Base-by-base conservation (phyloP, 2,113 vertebrate genomes). In the Centropristis striata region DNA sequence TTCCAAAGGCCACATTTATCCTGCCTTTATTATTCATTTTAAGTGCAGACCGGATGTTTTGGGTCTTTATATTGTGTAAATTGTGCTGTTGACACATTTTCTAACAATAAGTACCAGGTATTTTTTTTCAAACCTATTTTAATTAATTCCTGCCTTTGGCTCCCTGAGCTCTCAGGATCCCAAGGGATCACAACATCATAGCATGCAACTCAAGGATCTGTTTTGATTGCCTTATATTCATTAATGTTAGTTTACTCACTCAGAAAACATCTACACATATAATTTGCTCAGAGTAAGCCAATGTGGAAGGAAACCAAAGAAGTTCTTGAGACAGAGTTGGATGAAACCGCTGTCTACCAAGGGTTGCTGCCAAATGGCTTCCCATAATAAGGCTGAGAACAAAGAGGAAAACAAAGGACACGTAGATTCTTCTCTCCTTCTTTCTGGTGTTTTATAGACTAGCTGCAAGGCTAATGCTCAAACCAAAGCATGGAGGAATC, bases 361-460 rank as follows among this genome's bases (percentile, higher is more conserved):
- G 61, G 42, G 49, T 55, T 47, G 37, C 47, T 63, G 64, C 75
- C 76, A 63, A 86, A 74, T 57, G 75, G 25, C 72, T 78, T 90
- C 78, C 75, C 78, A 75, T 89, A 87, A 90, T 81, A 76, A 85
- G 78, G 51, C 67, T 41, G 68, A 90, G 84, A 93, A 92, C 83
- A 92, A 90, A 88, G 81, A 76, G 70, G 58, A 59, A 68, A 80
- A 88, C 81, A 93, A 90, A 90, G 71, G 84, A 85, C 61, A 37
- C 47, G 59, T 46, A 77, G 68, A 85, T 80, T 88, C 80, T 71
- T 79, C 73, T 77, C 28, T 2, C 85, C 74, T 78, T 81, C 80
- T 84, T 60, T 77, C 67, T 78, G 58, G 68, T 78, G 82, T 90
- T 93, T 93, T 91, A 92, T 90, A 83, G 91, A 75, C 75, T 86